Base-by-base conservation (phyloP, 2,113 vertebrate species). In the Oncorhynchus mykiss region DNA sequence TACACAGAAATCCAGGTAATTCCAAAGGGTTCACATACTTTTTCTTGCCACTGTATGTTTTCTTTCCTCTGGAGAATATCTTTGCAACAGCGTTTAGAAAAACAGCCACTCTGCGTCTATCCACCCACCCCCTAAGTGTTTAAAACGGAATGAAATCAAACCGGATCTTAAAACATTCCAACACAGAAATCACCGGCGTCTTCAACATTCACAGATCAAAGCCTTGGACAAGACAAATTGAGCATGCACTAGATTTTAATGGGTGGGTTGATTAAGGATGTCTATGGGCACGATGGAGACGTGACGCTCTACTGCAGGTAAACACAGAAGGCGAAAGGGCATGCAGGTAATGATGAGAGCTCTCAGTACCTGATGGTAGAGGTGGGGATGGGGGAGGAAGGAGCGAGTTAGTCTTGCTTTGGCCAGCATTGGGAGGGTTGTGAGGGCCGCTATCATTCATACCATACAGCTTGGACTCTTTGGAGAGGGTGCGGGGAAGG, bases 401-500 rank as follows among this genome's bases (percentile, higher is more conserved):
- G 90, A 98, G 95, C 88, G 94, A 95, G 92, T 96, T 96, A 96
- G 95, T 95, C 96, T 95, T 97, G 95, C 90, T 95, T 92, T 95
- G 95, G 90, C 85, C 86, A 91, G 94, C 90, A 92, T 90, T 94
- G 91, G 96, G 90, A 90, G 90, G 88, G 89, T 83, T 86, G 89
- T 94, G 89, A 91, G 91, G 83, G 83, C 90, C 90, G 82, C 78
- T 92, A 80, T 99, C 98, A 95, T 95, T 97, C 97, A 98, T 98
- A 97, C 96, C 96, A 94, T 94, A 98, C 95, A 99, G 94, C 92
- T 98, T 99, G 83, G 96, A 99, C 90, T 99, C 98, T 95, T 99
- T 99, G 88, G 97, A 99, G 87, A 99, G 92, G 2, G 96, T 97
- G 92, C 97, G 95, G 77, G 96, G 95, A 87, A 99, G 92, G 16